Conservation (phyloP, 2,797 vertebrate species). For the Mus caroli region DNA sequence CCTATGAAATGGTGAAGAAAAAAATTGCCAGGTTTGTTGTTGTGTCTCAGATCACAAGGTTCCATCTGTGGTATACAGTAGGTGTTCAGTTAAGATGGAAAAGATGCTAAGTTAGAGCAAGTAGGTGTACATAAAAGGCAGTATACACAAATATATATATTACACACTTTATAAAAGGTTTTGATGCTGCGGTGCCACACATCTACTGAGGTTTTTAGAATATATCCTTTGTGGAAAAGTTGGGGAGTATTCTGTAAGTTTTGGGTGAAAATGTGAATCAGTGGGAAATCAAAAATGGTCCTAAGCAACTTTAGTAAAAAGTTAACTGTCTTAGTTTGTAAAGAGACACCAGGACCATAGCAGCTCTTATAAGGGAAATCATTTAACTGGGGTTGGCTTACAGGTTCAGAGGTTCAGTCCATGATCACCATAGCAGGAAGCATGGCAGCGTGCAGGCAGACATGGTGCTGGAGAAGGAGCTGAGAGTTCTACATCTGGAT, state of each 20-base stretch:
- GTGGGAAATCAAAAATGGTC: not conserved
- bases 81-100: not conserved
- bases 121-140: not conserved
- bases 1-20: not conserved
- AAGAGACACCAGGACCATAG: not conserved
- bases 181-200: not conserved
- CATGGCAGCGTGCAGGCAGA: not conserved
- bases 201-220: not conserved
- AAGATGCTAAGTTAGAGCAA: not conserved
- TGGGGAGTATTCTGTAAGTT: not conserved
- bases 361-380: not conserved
- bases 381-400: not conserved
- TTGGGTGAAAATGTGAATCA: constrained; percentile 22
- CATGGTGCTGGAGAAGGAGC: not conserved
- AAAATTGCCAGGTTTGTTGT: not conserved
- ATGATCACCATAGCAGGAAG: not conserved
- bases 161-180: not conserved
- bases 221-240: not conserved
- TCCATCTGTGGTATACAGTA: not conserved
- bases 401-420: not conserved
- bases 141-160: too few relatives aligned
- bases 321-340: not conserved
- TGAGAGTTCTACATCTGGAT: not conserved
- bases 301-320: not conserved
- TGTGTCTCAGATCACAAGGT: not conserved